Percentiles rank a stretch among this genome's conserved stretches.
Conservation (phyloP, 2,888 invertebrate species). For the Barypeithes pellucidus region DNA sequence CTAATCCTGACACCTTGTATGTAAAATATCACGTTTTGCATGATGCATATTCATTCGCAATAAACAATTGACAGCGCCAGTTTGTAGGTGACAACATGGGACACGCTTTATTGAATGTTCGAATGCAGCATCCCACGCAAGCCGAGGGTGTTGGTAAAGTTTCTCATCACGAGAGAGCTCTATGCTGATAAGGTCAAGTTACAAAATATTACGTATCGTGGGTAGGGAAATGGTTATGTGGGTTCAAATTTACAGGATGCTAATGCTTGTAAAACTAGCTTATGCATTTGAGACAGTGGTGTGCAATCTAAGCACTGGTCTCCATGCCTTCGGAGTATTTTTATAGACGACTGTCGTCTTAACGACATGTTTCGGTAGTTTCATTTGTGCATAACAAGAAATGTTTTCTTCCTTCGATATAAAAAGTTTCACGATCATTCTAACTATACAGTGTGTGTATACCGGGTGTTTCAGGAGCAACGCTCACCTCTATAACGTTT, state of each 20-base stretch:
- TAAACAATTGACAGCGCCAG: constrained; percentile 7
- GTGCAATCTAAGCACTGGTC: no score
- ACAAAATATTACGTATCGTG: not conserved
- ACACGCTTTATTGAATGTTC: constrained; percentile 15
- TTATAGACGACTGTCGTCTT: no score
- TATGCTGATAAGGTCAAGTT: constrained; percentile 27
- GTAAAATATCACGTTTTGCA: not conserved
- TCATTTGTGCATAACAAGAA: no score
- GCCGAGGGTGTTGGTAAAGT: constrained; percentile 21
- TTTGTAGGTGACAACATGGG: constrained; percentile 11
- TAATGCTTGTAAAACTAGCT: no score
- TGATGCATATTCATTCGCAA: constrained; percentile 23
- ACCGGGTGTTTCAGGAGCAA: no score
- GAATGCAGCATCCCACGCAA: constrained; percentile 20
- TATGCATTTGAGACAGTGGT: no score
- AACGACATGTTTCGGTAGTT: no score
- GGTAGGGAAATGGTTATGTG: constrained; percentile 18
- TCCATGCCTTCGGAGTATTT: no score
- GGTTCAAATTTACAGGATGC: not conserved
- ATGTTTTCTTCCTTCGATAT: no score
- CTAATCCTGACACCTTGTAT: not conserved
- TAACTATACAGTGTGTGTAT: no score
- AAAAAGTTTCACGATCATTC: no score
- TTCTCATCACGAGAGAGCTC: not conserved
- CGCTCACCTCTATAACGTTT: no score